These are phyloP conservation scores for Pachyrhynchus sulphureomaculatus DNA, from an alignment of 1,140 invertebrate genomes.

Conservation along the genomic window DNA sequence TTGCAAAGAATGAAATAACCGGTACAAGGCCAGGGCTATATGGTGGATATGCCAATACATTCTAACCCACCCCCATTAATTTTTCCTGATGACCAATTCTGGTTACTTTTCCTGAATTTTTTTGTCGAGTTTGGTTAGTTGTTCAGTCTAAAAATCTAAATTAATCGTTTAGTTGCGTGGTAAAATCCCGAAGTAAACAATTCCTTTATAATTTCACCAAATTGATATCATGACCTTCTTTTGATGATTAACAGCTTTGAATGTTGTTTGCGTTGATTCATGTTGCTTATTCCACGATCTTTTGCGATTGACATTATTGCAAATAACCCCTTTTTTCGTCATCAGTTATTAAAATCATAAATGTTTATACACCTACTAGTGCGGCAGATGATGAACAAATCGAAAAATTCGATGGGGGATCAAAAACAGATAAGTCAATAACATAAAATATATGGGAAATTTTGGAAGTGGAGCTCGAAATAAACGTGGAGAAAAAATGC, in stretches of 20 bases:
- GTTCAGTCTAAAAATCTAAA: not conserved
- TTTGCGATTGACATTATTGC: conserved; percentile 8
- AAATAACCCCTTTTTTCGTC: conserved; percentile 18
- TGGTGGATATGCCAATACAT: too few species aligned
- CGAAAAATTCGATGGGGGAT: too few species aligned
- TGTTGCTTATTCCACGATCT: not conserved
- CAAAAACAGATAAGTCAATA: too few species aligned
- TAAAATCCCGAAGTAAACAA: conserved; percentile 12
- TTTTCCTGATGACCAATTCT: conserved; percentile 26
- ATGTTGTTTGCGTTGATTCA: not conserved
- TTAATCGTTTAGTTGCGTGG: not conserved
- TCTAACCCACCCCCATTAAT: too few species aligned
- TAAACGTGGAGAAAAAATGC: too few species aligned
- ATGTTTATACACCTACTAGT: too few species aligned
- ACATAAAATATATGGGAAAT: too few species aligned
- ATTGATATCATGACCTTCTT: conserved; percentile 2
- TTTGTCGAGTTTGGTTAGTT: conserved; percentile 2
- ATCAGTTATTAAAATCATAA: conserved; percentile 4
- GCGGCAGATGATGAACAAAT: too few species aligned
- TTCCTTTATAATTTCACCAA: conserved; percentile 8
- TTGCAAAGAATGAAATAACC: too few species aligned
- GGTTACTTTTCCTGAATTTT: not conserved
- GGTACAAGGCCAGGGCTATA: too few species aligned
- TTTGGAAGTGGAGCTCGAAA: too few species aligned
- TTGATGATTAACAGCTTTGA: not conserved